Evolutionary conservation across 2,888 invertebrate genomes (phyloP).

Genomic region (Nineta flava): DNA sequence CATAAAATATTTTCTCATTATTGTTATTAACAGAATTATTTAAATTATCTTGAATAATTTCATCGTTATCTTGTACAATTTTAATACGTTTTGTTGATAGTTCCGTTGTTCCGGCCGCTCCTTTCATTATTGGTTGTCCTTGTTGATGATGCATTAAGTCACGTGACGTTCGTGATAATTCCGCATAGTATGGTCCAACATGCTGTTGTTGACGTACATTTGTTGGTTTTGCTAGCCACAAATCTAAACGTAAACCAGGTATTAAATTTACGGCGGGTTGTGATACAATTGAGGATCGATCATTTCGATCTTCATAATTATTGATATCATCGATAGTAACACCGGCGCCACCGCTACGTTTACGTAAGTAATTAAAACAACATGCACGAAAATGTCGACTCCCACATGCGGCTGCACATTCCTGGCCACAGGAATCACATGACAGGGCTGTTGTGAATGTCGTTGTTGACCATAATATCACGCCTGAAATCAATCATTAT

Average conservation of each 20-base stretch:
- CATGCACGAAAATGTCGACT: constrained; percentile 53
- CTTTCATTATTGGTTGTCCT: too few species aligned
- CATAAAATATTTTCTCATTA: too few species aligned
- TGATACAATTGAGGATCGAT: too few species aligned
- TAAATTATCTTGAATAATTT: too few species aligned
- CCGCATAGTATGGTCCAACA: constrained; percentile 14
- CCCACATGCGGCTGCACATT: constrained; percentile 50
- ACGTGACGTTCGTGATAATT: too few species aligned
- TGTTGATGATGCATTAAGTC: too few species aligned
- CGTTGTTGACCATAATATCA: neutral
- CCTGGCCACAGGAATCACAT: constrained; percentile 51
- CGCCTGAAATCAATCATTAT: constrained; percentile 1
- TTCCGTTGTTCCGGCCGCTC: too few species aligned
- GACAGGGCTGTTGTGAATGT: constrained; percentile 18
- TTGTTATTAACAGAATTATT: too few species aligned
- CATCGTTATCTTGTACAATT: too few species aligned
- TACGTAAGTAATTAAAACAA: constrained; percentile 54
- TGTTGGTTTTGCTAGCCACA: constrained; percentile 24
- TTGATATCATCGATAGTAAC: constrained; percentile 15
- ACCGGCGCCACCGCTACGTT: constrained; percentile 33
- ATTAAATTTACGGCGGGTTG: neutral
- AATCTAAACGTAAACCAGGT: constrained; percentile 19
- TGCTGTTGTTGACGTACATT: constrained; percentile 33
- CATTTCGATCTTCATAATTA: constrained; percentile 12
- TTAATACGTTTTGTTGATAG: too few species aligned